Percentiles rank a stretch among this genome's conserved stretches.
Evolutionary conservation across 2,797 vertebrate species (phyloP).

Genomic region (Eulemur albifrons): DNA sequence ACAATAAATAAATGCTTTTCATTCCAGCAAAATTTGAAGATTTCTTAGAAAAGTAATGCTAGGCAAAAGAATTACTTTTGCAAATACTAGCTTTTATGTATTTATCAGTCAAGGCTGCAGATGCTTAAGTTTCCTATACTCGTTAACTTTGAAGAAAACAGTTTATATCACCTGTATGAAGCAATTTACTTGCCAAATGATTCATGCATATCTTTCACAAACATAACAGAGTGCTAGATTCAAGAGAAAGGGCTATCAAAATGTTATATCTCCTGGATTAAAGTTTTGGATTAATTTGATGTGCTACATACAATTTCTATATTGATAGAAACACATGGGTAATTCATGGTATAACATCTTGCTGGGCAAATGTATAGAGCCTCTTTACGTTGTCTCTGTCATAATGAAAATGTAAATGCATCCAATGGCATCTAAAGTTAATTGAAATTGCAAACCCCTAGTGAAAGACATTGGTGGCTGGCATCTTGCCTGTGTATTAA

Average conservation of each 20-base stretch:
- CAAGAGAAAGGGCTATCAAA: not conserved
- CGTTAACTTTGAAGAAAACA: not conserved
- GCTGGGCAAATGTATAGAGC: not conserved
- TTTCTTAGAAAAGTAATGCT: not conserved
- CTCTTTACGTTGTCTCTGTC: not conserved
- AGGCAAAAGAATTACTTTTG: not conserved
- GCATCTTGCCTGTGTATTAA: not conserved
- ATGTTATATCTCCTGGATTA: not conserved
- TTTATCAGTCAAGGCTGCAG: not conserved
- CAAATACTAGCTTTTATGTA: not conserved
- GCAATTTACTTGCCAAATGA: not conserved
- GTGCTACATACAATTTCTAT: not conserved
- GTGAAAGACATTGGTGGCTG: not conserved
- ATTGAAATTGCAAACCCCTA: not conserved
- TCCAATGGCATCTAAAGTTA: not conserved
- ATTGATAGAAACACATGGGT: not conserved
- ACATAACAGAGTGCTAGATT: not conserved
- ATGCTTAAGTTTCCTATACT: not conserved
- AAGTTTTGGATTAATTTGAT: constrained; percentile 56
- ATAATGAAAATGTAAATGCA: not conserved
- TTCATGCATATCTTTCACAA: not conserved
- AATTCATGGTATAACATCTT: not conserved
- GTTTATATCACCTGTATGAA: not conserved
- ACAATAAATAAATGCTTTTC: not conserved
- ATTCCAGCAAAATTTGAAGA: not conserved